phyloP scores from a whole-genome alignment of 2,797 vertebrate genomes.

The Acipenser ruthenus region DNA sequence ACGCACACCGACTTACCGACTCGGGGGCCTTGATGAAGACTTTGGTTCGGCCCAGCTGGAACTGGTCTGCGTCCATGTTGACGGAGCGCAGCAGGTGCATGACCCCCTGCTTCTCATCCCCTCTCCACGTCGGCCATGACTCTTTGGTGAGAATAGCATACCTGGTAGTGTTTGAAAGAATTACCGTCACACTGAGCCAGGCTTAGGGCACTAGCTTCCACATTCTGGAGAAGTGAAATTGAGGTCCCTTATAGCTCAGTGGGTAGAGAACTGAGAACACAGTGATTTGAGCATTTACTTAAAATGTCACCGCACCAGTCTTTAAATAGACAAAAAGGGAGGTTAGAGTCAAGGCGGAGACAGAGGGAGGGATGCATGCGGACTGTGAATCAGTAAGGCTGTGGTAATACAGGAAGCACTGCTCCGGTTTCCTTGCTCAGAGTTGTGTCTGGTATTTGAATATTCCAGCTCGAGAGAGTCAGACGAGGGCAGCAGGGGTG shows the following conservation, averaged over 20 bases:
- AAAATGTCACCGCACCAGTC: no score
- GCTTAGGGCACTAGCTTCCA: no score
- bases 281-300: not conserved
- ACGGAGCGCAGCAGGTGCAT: conserved; percentile 83
- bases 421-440: not conserved
- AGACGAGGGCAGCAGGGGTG: not conserved
- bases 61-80: conserved; percentile 92
- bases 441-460: not conserved
- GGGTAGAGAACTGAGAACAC: not conserved
- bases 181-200: no score
- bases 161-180: conserved; percentile 42
- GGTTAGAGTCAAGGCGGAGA: not conserved
- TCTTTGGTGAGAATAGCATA: conserved; percentile 94
- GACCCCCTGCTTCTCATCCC: conserved; percentile 91
- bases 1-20: conserved; percentile 61
- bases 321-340: not conserved
- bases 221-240: no score
- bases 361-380: not conserved
- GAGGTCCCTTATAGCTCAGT: not conserved
- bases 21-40: conserved; percentile 95
- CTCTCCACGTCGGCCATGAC: conserved; percentile 90
- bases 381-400: not conserved
- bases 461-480: conserved; percentile 1
- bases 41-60: conserved; percentile 85
- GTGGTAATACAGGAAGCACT: not conserved